Evolutionary conservation across 2,888 invertebrate genomes (phyloP).

Genomic region (Cryptops parisi): DNA sequence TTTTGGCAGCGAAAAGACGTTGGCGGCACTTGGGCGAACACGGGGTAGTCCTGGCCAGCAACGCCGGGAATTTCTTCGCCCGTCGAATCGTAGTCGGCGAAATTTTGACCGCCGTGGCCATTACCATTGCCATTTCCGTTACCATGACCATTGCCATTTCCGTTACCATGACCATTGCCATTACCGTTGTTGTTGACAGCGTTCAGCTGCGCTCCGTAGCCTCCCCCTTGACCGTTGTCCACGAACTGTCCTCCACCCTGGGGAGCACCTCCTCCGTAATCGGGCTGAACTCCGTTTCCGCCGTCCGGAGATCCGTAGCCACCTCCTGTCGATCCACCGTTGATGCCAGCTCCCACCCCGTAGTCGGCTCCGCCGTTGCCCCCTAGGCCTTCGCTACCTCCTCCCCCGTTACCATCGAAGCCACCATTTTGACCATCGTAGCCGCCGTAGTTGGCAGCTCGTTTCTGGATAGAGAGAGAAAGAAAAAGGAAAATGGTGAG

Average conservation of each 20-base stretch:
- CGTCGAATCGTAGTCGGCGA: slow-evolving; percentile 20
- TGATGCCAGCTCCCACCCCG: too few species aligned
- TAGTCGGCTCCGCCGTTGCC: slow-evolving; percentile 1
- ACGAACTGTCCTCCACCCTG: slow-evolving; percentile 7
- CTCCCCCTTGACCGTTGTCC: slow-evolving; percentile 2
- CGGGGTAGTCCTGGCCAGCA: slow-evolving; percentile 68
- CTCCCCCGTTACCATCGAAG: not conserved
- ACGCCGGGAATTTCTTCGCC: slow-evolving; percentile 62
- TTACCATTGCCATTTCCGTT: not conserved
- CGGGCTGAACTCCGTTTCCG: too few species aligned
- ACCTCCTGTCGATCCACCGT: too few species aligned
- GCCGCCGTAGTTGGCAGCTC: too few species aligned
- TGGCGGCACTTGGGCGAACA: slow-evolving; percentile 57
- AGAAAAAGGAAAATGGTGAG: too few species aligned
- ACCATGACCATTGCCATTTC: too few species aligned
- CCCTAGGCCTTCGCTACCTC: not conserved
- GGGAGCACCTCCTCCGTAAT: too few species aligned
- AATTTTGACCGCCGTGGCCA: not conserved
- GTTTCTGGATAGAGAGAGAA: too few species aligned
- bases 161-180: slow-evolving; percentile 10
- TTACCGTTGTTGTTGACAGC: not conserved
- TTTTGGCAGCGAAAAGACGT: slow-evolving; percentile 67
- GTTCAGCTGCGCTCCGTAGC: slow-evolving; percentile 3
- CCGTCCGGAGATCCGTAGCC: too few species aligned
- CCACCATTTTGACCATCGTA: not conserved